Evolutionary conservation across 2,113 vertebrate genomes (phyloP).

Genomic region (Falco punctatus): DNA sequence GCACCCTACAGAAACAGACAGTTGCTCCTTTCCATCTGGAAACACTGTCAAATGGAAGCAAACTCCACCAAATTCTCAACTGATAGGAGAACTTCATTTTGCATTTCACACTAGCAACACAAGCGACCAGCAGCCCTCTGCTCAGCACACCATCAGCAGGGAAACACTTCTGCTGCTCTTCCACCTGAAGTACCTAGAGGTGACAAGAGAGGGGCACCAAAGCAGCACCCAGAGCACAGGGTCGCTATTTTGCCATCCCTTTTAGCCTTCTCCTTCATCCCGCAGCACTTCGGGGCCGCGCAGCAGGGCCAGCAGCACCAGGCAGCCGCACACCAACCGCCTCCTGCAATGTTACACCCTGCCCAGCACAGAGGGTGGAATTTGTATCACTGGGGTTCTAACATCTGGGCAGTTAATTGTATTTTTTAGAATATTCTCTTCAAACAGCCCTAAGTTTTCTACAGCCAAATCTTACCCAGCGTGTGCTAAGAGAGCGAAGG

Average conservation of each 20-base stretch:
- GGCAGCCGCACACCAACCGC: not conserved
- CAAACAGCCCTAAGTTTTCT: not conserved
- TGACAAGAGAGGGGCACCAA: not conserved
- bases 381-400: fast-evolving
- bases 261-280: not conserved
- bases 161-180: not conserved
- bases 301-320: not conserved
- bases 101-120: not conserved
- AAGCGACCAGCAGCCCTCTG: not conserved
- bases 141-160: not conserved
- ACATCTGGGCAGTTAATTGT: too few relatives aligned
- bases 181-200: not conserved
- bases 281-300: not conserved
- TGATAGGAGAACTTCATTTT: not conserved
- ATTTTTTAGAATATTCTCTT: not conserved
- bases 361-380: not conserved
- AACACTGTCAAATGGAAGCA: conserved; percentile 62
- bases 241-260: not conserved
- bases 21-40: conserved; percentile 71
- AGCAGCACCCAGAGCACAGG: not conserved
- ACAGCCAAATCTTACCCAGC: not conserved
- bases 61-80: conserved; percentile 68
- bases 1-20: conserved; percentile 15
- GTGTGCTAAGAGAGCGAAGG: not conserved
- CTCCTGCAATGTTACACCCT: not conserved